phyloP scores from a whole-genome alignment of 2,888 invertebrate species.

The Mimas tiliae region DNA sequence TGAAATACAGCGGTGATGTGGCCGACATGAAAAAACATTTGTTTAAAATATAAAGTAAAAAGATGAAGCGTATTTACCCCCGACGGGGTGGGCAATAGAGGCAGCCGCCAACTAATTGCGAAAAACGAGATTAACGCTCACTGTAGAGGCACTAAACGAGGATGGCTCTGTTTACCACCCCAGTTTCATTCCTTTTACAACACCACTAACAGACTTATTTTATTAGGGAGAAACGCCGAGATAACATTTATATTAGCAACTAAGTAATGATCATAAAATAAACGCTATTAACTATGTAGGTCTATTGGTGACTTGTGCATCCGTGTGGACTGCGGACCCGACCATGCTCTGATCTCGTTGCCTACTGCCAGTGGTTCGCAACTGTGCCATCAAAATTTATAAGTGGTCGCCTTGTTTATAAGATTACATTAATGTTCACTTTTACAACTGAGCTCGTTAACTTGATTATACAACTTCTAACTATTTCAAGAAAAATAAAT shows the following conservation, averaged over 20 bases:
- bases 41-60: conserved; percentile 61
- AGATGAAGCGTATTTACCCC: conserved; percentile 64
- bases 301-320: not conserved
- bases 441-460: conserved; percentile 21
- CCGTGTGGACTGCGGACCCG: not conserved
- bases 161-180: conserved; percentile 70
- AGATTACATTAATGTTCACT: conserved; percentile 34
- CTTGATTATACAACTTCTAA: not conserved
- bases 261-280: conserved; percentile 70
- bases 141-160: conserved; percentile 71
- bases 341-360: not conserved
- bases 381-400: conserved; percentile 32
- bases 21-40: conserved; percentile 55
- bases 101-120: conserved; percentile 76
- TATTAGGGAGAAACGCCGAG: conserved; percentile 66
- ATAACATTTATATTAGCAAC: conserved; percentile 69
- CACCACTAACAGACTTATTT: conserved; percentile 76
- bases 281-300: conserved; percentile 32
- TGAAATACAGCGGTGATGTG: conserved; percentile 41
- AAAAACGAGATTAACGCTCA: conserved; percentile 80
- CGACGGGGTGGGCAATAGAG: conserved; percentile 64
- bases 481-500: conserved; percentile 2
- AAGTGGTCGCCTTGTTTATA: conserved; percentile 34
- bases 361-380: conserved; percentile 31
- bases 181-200: conserved; percentile 69